Evolutionary conservation across 92 coral and sea anemone species (phyloP), one percentile per base, ranked within the genome.

Genomic region (Epizoanthus ramosus): DNA sequence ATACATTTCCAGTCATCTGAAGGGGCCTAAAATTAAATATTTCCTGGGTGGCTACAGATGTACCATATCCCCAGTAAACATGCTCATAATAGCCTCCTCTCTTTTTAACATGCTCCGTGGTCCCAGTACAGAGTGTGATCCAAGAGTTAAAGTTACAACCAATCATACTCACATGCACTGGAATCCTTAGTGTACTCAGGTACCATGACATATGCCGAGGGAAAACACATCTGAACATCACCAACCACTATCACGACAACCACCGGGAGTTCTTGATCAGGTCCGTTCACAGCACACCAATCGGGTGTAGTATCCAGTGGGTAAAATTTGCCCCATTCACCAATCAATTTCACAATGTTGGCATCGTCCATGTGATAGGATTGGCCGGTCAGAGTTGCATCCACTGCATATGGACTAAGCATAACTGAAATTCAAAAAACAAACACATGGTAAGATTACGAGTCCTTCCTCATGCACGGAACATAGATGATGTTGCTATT

Each of bases 281-380:
- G 71, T 43, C 74, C 84, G 21, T 81, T 87, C 14, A 89, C 68
- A 63, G 83, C 88, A 76, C 76, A 85, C 99, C 99, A 96, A 73
- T 90, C 91, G 59, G 92, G 87, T 21, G 87, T 87, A 74, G 86
- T 90, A 79, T 96, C 94, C 87, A 94, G 75, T 3, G 99, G 99
- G 75, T 92, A 96, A 83, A 96, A 96, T 76, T 88, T 91, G 66
- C 84, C 88, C 99, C 99, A 96, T 28, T 96, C 98, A 18, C 92
- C 95, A 22, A 96, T 83, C 39, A 92, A 89, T 71, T 92, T 96
- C 60, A 39, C 77, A 39, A 96, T 85, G 23, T 91, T 93, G 25
- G 79, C 87, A 65, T 93, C 92, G 79, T 94, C 93, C 37, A 80
- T 63, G 74, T 90, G 96, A 53, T 94, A 92, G 37, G 95, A 76